Evolutionary conservation across 2,888 invertebrate genomes (phyloP), one percentile per base, ranked within the genome.

Genomic region (Gari tellinella): DNA sequence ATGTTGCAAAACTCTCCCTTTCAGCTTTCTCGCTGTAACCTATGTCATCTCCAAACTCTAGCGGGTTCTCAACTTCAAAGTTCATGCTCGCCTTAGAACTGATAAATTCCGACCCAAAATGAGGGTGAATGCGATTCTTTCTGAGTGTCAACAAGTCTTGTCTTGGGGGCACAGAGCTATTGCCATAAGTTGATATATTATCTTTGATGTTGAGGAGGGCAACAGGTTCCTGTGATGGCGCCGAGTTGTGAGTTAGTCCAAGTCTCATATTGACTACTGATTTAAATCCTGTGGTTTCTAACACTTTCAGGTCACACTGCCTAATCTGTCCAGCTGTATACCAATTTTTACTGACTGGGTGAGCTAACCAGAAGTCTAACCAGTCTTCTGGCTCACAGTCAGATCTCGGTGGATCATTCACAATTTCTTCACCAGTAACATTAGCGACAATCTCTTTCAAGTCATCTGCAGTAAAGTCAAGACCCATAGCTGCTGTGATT

Each of bases 21-120:
- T 89, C 88, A 14, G 79, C 19, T 12, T 78, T 62, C 63, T 85
- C 87, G 72, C 88, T 89, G 57, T 84, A 88, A 7, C 89, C 89
- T 49, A 88, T 80, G 26, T 82, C 82, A 81, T 89, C 89, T 7
- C 89, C 89, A 80, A 88, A 89, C 68, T 89, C 88, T 15, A 72
- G 79, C 5, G 49, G 52, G 69, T 89, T 89, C n/a, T 64, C 73
- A 3, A 49, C 57, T 62, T 88, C 88, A 75, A 80, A 89, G 62
- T 89, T 89, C 15, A 80, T 64, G 3, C 40, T 31, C 2, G 87
- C 83, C 17, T 77, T 69, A 12, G 63, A 41, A 26, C 83, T 69
- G 17, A 88, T 80, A 57, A 84, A 89, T 10, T 58, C 63, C n/a
- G 80, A 74, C 41, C 83, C 76, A 45, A 61, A 72, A 5, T 72